phyloP scores from a whole-genome alignment of 2,797 vertebrate genomes.

The Danionella dracula region DNA sequence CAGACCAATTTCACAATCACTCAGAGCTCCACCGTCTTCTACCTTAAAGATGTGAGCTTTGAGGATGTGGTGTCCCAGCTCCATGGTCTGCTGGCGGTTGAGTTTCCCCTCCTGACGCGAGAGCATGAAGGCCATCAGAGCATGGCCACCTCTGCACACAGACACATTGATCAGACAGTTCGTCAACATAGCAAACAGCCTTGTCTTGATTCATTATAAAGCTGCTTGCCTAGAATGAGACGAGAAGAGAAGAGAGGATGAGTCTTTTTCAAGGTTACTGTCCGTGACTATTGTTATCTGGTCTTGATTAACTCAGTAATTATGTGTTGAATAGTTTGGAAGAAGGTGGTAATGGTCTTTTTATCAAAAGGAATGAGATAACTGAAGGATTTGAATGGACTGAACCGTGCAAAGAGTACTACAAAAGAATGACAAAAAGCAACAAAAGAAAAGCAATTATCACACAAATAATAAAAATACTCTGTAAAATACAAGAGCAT shows the following conservation, averaged over 20 bases:
- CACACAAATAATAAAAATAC: neutral
- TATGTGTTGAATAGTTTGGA: neutral
- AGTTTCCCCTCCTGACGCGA: constrained; percentile 94
- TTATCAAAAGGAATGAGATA: neutral
- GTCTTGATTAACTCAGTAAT: too few relatives aligned
- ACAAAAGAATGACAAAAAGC: too few relatives aligned
- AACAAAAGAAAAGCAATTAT: neutral
- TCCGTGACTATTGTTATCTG: neutral
- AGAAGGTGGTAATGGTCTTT: neutral
- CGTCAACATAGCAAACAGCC: neutral
- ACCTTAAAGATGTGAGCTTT: constrained; percentile 99
- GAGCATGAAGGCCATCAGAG: constrained; percentile 97
- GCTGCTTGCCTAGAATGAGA: neutral
- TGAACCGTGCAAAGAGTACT: too few relatives aligned
- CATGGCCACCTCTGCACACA: constrained; percentile 83
- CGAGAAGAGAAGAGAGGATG: neutral
- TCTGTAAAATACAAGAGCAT: neutral
- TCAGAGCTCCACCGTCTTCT: constrained; percentile 30
- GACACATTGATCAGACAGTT: constrained; percentile 4
- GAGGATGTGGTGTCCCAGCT: constrained; percentile 96
- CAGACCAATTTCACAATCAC: too few relatives aligned
- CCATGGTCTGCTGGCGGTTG: constrained; percentile 97
- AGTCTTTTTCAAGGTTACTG: neutral
- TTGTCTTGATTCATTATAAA: neutral
- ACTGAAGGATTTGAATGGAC: too few relatives aligned